These are phyloP conservation scores for Lepidochitona cinerea DNA, from an alignment of 2,888 invertebrate genomes.

Conservation along the genomic window DNA sequence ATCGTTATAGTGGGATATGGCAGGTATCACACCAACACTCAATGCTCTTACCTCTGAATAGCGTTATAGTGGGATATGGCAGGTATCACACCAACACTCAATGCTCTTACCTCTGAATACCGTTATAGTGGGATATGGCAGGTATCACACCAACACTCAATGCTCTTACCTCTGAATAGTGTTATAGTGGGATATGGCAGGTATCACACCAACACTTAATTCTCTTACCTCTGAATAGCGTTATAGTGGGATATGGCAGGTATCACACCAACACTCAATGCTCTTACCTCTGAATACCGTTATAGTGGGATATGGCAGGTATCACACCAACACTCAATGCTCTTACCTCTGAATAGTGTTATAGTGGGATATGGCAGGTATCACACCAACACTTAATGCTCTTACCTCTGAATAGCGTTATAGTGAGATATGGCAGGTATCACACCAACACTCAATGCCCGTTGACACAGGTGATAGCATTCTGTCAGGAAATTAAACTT, in stretches of 20 bases:
- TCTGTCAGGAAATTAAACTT: conserved; percentile 35
- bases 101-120: neutral
- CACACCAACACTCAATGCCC: conserved; percentile 29
- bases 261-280: neutral
- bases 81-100: neutral
- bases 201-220: neutral
- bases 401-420: conserved; percentile 16
- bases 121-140: neutral
- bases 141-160: neutral
- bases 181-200: neutral
- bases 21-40: neutral
- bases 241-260: neutral
- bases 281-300: neutral
- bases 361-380: conserved; percentile 14
- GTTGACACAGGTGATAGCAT: conserved; percentile 34
- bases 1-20: neutral
- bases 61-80: neutral
- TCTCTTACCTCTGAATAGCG: conserved; percentile 21
- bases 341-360: conserved; percentile 23
- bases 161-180: neutral
- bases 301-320: conserved; percentile 15
- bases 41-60: neutral
- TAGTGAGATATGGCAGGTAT: conserved; percentile 27
- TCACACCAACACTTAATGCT: conserved; percentile 26
- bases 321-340: conserved; percentile 29